These are phyloP conservation scores for Synanceia verrucosa DNA, from an alignment of 2,797 vertebrate genomes.

Conservation along the genomic window DNA sequence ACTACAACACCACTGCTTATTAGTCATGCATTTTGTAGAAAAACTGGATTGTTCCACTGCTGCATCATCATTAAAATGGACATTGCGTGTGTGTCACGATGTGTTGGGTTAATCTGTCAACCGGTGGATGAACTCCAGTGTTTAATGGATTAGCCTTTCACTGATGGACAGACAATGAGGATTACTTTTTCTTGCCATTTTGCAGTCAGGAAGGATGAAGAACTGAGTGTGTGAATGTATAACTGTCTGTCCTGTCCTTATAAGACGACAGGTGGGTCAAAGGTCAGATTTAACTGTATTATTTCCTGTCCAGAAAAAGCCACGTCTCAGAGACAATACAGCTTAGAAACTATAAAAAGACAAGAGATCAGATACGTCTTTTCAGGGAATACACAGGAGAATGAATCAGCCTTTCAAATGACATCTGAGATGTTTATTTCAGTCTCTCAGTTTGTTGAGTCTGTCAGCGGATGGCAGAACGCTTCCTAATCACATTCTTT, in stretches of 20 bases:
- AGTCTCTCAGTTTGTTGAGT: slow-evolving; percentile 29
- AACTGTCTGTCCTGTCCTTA: background rate
- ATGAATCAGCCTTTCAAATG: slow-evolving; percentile 41
- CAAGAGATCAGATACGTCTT: slow-evolving; percentile 39
- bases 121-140: slow-evolving; percentile 58
- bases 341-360: slow-evolving; percentile 35
- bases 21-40: background rate
- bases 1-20: background rate
- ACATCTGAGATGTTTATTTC: slow-evolving; percentile 62
- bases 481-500: slow-evolving; percentile 30
- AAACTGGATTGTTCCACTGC: slow-evolving; percentile 15
- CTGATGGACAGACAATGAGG: slow-evolving; percentile 46
- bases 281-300: slow-evolving; percentile 28
- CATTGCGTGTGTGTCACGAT: slow-evolving; percentile 28
- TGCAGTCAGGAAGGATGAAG: slow-evolving; percentile 12
- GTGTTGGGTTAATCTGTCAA: slow-evolving; percentile 65
- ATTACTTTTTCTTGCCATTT: slow-evolving; percentile 36
- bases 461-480: slow-evolving; percentile 48
- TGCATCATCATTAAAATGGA: slow-evolving; percentile 5
- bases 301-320: background rate
- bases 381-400: slow-evolving; percentile 23
- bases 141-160: slow-evolving; percentile 68
- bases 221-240: background rate
- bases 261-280: background rate
- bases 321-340: background rate